Percentiles rank a stretch among this genome's conserved stretches.
These are phyloP conservation scores for Abrostola triplasia DNA, from an alignment of 2,888 invertebrate species.

Conservation along the genomic window DNA sequence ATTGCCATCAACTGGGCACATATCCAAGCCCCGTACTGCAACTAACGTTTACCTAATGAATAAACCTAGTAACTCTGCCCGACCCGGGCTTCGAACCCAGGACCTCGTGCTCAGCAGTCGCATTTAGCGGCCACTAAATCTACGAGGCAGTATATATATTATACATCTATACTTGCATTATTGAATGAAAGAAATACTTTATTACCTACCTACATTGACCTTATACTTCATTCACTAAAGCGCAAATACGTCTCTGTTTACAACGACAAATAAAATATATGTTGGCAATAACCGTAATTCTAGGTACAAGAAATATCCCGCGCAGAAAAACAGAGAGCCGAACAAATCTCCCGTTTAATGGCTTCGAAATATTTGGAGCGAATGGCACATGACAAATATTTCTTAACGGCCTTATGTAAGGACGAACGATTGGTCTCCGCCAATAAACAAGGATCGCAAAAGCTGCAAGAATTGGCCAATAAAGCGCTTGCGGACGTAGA, in stretches of 20 bases:
- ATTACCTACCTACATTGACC: constrained; percentile 17
- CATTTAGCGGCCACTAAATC: too few relatives aligned
- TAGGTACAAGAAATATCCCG: constrained; percentile 80
- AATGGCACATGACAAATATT: constrained; percentile 86
- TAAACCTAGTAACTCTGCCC: too few relatives aligned
- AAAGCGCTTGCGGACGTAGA: constrained; percentile 78
- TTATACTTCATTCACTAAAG: constrained; percentile 37
- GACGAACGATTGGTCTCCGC: constrained; percentile 81
- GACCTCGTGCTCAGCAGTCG: too few relatives aligned
- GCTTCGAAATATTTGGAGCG: constrained; percentile 84
- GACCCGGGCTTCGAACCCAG: too few relatives aligned
- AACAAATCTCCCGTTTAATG: constrained; percentile 81
- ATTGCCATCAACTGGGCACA: too few relatives aligned
- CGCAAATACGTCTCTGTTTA: constrained; percentile 49
- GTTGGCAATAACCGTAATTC: constrained; percentile 58
- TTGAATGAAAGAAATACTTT: constrained; percentile 30
- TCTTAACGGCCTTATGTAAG: constrained; percentile 77
- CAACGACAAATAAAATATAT: constrained; percentile 54
- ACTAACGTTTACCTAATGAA: too few relatives aligned
- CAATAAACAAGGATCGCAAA: constrained; percentile 77
- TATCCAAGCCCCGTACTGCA: too few relatives aligned
- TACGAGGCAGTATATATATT: too few relatives aligned
- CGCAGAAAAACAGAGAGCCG: constrained; percentile 76
- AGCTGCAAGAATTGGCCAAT: constrained; percentile 75
- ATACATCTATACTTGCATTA: too few relatives aligned